Conservation (phyloP, 2,888 invertebrate species). For the Tridacna crocea region DNA sequence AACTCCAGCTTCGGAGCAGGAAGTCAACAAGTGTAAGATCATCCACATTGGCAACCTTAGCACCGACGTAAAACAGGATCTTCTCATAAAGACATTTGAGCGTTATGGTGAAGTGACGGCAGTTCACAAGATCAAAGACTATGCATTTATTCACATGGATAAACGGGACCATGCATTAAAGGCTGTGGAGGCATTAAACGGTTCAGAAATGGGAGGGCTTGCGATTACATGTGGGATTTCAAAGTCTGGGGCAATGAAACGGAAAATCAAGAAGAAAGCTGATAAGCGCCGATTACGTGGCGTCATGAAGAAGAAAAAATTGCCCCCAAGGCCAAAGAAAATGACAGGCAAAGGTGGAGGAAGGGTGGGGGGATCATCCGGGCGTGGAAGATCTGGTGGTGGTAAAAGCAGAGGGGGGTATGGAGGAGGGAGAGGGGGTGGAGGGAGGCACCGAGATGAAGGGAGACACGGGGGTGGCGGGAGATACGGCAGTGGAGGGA, state of each 20-base stretch:
- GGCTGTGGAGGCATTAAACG: constrained; percentile 48
- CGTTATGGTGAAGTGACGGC: constrained; percentile 48
- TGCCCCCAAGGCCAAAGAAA: constrained; percentile 9
- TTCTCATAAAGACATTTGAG: constrained; percentile 50
- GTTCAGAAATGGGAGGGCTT: constrained; percentile 35
- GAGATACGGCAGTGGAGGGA: background rate
- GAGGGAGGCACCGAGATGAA: background rate
- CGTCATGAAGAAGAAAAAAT: constrained; percentile 20
- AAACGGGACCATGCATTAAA: constrained; percentile 42
- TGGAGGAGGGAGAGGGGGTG: background rate
- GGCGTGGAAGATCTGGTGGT: constrained; percentile 14
- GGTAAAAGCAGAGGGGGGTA: constrained; percentile 25
- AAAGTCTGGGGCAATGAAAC: constrained; percentile 48
- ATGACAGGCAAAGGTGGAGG: constrained; percentile 3
- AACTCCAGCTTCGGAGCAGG: constrained; percentile 36
- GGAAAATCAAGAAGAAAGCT: constrained; percentile 36
- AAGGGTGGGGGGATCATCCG: background rate
- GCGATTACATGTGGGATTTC: constrained; percentile 44
- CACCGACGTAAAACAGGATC: constrained; percentile 44
- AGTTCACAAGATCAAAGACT: constrained; percentile 58
- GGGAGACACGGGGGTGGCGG: constrained; percentile 12
- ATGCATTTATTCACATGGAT: constrained; percentile 58
- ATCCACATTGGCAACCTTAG: constrained; percentile 52
- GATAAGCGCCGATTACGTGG: constrained; percentile 35
- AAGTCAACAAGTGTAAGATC: constrained; percentile 42